phyloP scores from a whole-genome alignment of 2,113 vertebrate genomes.

The Cnemophilus loriae region DNA sequence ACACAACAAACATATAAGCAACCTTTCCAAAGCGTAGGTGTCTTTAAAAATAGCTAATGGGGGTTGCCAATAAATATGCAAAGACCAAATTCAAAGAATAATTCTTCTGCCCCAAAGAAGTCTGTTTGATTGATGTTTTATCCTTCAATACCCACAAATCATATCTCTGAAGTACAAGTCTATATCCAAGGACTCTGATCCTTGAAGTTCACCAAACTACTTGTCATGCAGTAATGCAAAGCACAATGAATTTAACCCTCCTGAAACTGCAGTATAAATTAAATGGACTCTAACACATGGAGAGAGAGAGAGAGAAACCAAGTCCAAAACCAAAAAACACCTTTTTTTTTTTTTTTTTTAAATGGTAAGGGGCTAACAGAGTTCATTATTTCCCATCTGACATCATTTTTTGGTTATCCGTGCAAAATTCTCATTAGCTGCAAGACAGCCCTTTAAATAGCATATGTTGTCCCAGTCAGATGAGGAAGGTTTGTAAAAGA shows the following conservation, averaged over 20 bases:
- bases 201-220: background rate
- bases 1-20: background rate
- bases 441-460: background rate
- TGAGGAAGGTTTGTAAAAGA: background rate
- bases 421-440: background rate
- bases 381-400: background rate
- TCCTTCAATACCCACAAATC: background rate
- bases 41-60: background rate
- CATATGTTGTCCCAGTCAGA: background rate
- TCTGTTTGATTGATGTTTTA: background rate
- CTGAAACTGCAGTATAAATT: background rate
- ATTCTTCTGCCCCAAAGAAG: background rate
- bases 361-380: background rate
- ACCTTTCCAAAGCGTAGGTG: background rate
- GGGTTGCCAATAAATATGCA: background rate
- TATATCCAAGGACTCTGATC: background rate
- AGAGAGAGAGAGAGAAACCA: background rate
- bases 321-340: background rate
- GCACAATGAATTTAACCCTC: background rate
- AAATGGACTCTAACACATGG: background rate
- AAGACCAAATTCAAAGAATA: background rate
- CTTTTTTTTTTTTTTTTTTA: background rate
- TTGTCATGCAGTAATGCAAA: background rate
- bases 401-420: background rate
- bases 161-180: background rate